Base-by-base conservation (phyloP, 1,140 invertebrate species). In the Gonioctena quinquepunctata region DNA sequence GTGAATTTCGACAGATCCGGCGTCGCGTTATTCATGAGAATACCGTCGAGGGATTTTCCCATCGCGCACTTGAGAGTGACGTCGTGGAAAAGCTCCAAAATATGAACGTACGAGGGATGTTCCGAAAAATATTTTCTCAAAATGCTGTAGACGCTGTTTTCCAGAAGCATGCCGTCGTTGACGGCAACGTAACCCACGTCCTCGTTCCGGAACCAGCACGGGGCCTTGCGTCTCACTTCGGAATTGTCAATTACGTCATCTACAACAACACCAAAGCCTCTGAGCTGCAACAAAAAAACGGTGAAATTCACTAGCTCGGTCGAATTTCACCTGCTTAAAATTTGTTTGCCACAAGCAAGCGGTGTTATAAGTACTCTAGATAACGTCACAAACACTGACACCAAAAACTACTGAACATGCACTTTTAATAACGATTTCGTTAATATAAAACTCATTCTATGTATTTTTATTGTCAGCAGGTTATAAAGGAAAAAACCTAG, bases 221-320 rank as follows among this genome's bases (percentile, higher is more conserved):
- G 90, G 70, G 92, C 88, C 22, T 95, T 95, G 66, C 96, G 88
- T 18, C 97, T 85, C 26, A 89, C 92, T 67, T 89, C 84, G n/a
- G 93, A 92, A 18, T 88, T 83, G 82, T 99, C 96, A 90, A 98
- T 96, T 11, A 99, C 91, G 83, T 99, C 97, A 84, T 98, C 96
- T 8, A 89, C 79, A 0, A 99, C 84, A 3, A 99, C 81, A 70
- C 96, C 93, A 80, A 91, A 95, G 16, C 93, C 91, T 86, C 99
- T 96, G 54, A 90, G 83, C 92, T 94, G 81, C 19, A 88, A 86
- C 75, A 76, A 79, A 69, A 78, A 77, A 54, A 23, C 22, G 18
- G 19, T 54, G 22, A 23, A 21, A 18, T 54, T 54, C 52, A 54
- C 18, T n/a, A 42, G 22, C 2, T 19, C 19, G 22, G 6, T 54